Evolutionary conservation across 2,888 invertebrate species (phyloP).

Genomic region (Spodoptera exigua): DNA sequence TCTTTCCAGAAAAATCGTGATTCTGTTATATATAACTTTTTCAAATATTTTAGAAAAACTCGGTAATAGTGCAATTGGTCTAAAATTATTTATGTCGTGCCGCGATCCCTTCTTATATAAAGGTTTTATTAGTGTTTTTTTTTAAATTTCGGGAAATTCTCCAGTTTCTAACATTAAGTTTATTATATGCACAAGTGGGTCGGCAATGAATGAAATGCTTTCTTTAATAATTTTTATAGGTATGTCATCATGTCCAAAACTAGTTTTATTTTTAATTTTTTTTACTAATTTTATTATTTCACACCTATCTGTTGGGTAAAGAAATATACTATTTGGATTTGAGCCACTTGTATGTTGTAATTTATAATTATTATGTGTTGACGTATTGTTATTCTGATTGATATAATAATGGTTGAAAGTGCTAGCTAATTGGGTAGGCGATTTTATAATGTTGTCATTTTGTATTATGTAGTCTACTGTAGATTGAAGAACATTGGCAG

Average conservation of each 20-base stretch:
- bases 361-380: not conserved
- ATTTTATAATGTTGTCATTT: not conserved
- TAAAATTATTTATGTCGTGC: constrained; percentile 1
- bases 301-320: too few species aligned
- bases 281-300: not conserved
- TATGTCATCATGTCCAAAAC: constrained; percentile 2
- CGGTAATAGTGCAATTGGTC: constrained; percentile 6
- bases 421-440: not conserved
- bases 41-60: constrained; percentile 10
- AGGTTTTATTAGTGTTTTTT: not conserved
- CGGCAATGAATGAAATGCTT: not conserved
- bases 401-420: not conserved
- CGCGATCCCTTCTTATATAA: constrained; percentile 2
- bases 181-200: not conserved
- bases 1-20: not conserved
- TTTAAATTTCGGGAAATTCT: not conserved
- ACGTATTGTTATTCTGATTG: not conserved
- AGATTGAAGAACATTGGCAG: not conserved
- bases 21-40: not conserved
- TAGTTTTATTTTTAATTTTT: not conserved
- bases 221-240: constrained; percentile 1
- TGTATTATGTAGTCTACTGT: not conserved
- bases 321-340: too few species aligned
- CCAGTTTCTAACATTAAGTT: constrained; percentile 1
- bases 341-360: not conserved